Evolutionary conservation across 2,888 invertebrate genomes (phyloP).

Genomic region (Pelosia muscerda): DNA sequence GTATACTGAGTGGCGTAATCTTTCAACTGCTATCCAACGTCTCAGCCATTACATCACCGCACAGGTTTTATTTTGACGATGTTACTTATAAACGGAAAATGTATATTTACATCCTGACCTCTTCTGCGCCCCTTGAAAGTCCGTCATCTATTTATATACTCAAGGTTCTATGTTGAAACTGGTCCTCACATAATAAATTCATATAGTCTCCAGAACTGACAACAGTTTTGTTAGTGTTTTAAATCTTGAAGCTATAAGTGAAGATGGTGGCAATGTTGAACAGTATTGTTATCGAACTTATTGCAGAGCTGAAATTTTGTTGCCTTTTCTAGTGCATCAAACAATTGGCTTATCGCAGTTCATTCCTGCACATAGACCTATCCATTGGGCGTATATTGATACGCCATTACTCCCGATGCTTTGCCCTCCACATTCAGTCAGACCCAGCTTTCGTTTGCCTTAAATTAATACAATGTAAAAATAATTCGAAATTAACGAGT

Average conservation of each 20-base stretch:
- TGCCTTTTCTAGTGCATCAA: no score
- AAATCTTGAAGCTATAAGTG: not conserved
- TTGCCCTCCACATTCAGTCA: no score
- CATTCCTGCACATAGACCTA: no score
- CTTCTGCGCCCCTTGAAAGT: constrained; percentile 16
- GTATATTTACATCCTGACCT: constrained; percentile 19
- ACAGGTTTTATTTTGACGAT: not conserved
- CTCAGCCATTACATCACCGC: not conserved
- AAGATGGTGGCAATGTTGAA: not conserved
- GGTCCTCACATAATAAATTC: constrained; percentile 3
- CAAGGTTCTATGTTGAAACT: constrained; percentile 19
- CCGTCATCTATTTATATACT: constrained; percentile 11
- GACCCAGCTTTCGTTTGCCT: no score
- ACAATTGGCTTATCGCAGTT: no score
- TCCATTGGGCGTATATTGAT: no score
- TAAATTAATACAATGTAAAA: no score
- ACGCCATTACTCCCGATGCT: no score
- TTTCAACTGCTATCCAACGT: not conserved
- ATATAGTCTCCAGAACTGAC: not conserved
- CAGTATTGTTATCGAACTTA: not conserved
- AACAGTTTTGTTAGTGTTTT: not conserved
- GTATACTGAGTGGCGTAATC: not conserved
- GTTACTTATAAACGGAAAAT: not conserved
- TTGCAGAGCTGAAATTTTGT: not conserved
- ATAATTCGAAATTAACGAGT: no score